Evolutionary conservation across 2,113 vertebrate genomes (phyloP).

Genomic region (Procavia capensis): DNA sequence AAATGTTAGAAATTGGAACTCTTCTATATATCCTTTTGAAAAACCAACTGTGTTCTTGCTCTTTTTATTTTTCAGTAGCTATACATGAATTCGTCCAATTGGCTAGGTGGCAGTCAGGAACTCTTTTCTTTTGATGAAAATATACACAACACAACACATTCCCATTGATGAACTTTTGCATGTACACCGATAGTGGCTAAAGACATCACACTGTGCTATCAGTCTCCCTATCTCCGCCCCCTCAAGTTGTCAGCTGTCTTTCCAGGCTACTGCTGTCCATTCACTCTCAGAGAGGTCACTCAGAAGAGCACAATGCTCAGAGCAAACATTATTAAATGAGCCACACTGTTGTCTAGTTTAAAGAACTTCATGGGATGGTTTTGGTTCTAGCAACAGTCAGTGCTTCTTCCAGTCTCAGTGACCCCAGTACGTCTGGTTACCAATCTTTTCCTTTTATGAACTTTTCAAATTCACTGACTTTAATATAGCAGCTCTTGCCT

Average conservation of each 20-base stretch:
- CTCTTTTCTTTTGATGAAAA: not conserved
- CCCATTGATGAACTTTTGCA: not conserved
- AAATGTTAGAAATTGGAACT: constrained; percentile 49
- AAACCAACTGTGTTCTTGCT: not conserved
- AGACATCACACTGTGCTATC: not conserved
- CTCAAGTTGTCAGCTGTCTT: not conserved
- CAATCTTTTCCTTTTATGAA: not conserved
- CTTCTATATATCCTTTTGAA: not conserved
- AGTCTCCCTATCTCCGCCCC: too few relatives aligned
- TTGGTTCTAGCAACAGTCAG: not conserved
- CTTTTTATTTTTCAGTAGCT: not conserved
- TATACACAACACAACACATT: not conserved
- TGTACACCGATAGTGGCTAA: not conserved
- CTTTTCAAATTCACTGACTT: constrained; percentile 51
- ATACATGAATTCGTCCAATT: not conserved
- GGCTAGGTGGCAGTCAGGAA: not conserved
- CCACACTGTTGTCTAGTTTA: not conserved
- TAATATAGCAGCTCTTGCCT: not conserved
- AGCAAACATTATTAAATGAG: not conserved
- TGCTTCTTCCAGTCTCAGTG: not conserved
- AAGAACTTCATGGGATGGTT: not conserved
- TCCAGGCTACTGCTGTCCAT: not conserved
- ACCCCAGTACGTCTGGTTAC: not conserved
- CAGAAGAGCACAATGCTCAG: not conserved
- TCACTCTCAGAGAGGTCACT: not conserved